phyloP scores from a whole-genome alignment of 2,113 vertebrate species.

The Oryzias melastigma region DNA sequence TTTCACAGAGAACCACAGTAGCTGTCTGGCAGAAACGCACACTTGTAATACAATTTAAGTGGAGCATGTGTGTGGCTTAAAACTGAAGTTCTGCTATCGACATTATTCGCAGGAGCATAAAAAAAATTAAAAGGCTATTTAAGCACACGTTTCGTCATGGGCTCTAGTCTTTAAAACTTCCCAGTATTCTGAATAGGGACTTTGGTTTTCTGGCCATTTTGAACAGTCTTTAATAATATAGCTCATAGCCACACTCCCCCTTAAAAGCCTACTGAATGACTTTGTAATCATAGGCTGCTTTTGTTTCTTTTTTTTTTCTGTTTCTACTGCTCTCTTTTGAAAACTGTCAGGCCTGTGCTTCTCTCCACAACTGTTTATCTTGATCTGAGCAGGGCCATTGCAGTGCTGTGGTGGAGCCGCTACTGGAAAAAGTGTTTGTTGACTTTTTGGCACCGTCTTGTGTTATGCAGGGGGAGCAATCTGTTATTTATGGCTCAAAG shows the following conservation, averaged over 20 bases:
- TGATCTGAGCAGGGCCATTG: conserved; percentile 38
- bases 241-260: conserved; percentile 58
- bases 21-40: conserved; percentile 45
- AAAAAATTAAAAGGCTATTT: too few species aligned
- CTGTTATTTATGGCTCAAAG: conserved; percentile 73
- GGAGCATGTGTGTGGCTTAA: conserved; percentile 1
- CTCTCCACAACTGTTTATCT: conserved; percentile 35
- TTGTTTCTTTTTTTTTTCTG: conserved; percentile 61
- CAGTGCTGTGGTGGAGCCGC: conserved; percentile 55
- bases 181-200: conserved; percentile 53
- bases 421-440: conserved; percentile 72
- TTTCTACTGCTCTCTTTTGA: conserved; percentile 33
- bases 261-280: conserved; percentile 62
- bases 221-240: conserved; percentile 68
- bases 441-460: conserved; percentile 68
- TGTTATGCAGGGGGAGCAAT: conserved; percentile 67
- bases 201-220: conserved; percentile 47
- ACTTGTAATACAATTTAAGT: conserved; percentile 31
- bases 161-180: conserved; percentile 23
- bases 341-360: conserved; percentile 28
- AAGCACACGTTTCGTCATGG: neutral
- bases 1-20: conserved; percentile 46
- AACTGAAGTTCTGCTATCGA: conserved; percentile 17
- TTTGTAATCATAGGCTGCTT: conserved; percentile 71
- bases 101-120: neutral